Percentiles rank a stretch among this genome's conserved stretches.
Conservation (phyloP, 2,113 vertebrate genomes). For the Aramus guarauna region DNA sequence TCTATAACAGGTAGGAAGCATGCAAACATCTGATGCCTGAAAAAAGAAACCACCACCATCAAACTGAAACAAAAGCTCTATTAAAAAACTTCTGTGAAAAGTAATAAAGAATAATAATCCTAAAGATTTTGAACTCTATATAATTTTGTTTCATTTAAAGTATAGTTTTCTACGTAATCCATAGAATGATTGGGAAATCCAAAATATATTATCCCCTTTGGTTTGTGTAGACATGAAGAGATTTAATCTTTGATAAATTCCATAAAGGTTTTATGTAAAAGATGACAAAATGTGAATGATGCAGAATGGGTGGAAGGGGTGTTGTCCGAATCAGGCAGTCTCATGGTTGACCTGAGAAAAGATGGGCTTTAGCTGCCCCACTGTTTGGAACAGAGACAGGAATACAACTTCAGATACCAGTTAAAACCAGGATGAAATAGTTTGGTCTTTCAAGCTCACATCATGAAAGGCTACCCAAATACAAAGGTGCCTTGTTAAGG, state of each 20-base stretch:
- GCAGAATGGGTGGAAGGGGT: background rate
- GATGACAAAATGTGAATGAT: background rate
- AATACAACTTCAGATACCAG: background rate
- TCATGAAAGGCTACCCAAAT: background rate
- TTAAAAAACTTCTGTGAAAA: background rate
- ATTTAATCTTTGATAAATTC: background rate
- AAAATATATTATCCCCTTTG: background rate
- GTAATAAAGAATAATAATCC: background rate
- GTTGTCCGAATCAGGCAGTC: background rate
- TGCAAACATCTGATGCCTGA: background rate
- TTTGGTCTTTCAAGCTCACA: background rate
- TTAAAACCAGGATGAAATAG: background rate
- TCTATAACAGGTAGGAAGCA: background rate
- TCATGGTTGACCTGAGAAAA: background rate
- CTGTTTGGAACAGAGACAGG: background rate
- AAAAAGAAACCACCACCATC: background rate
- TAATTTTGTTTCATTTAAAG: background rate
- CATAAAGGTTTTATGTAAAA: background rate
- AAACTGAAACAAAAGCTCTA: background rate
- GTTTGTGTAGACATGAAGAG: background rate
- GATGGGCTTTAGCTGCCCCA: background rate
- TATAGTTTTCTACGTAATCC: background rate
- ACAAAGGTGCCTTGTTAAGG: background rate
- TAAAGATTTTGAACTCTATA: background rate
- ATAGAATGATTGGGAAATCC: background rate